These are phyloP conservation scores for Cetoscarus ocellatus DNA, from an alignment of 2,797 vertebrate species.

Conservation along the genomic window DNA sequence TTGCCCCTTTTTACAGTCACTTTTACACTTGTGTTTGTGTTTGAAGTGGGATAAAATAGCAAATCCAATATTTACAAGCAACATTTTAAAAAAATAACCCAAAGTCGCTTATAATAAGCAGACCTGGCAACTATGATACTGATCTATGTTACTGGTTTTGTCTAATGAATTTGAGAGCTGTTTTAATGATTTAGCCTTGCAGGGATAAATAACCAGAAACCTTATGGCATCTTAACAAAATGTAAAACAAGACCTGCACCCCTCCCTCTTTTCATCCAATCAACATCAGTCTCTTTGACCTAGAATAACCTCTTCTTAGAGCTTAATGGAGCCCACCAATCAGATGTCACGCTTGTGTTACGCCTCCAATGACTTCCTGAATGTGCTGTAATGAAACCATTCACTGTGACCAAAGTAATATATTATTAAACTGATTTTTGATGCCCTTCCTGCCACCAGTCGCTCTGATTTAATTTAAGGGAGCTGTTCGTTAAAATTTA, in stretches of 20 bases:
- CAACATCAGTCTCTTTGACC: constrained; percentile 39
- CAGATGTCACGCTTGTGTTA: constrained; percentile 34
- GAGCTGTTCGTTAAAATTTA: background rate
- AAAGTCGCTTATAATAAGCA: too few species aligned
- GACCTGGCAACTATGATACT: too few species aligned
- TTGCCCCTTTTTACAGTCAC: too few species aligned
- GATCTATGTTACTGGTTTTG: background rate
- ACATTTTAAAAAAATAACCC: too few species aligned
- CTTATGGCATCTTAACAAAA: background rate
- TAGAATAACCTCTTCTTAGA: constrained; percentile 39
- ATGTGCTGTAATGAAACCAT: constrained; percentile 4
- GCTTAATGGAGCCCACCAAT: constrained; percentile 52
- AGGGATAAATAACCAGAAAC: background rate
- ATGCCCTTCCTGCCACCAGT: background rate
- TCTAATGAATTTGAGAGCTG: background rate
- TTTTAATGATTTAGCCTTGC: background rate
- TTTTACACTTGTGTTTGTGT: too few species aligned
- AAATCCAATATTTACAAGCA: too few species aligned
- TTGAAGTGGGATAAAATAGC: too few species aligned
- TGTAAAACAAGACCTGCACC: constrained; percentile 31
- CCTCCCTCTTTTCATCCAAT: constrained; percentile 72
- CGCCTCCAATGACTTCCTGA: constrained; percentile 42
- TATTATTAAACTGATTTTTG: background rate
- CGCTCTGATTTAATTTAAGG: background rate
- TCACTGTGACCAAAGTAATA: background rate